A percentile compares a stretch with the other conserved stretches of the same genome.
These are phyloP conservation scores for Zoanthus gigantus DNA, from an alignment of 92 coral and sea anemone genomes.

Conservation along the genomic window DNA sequence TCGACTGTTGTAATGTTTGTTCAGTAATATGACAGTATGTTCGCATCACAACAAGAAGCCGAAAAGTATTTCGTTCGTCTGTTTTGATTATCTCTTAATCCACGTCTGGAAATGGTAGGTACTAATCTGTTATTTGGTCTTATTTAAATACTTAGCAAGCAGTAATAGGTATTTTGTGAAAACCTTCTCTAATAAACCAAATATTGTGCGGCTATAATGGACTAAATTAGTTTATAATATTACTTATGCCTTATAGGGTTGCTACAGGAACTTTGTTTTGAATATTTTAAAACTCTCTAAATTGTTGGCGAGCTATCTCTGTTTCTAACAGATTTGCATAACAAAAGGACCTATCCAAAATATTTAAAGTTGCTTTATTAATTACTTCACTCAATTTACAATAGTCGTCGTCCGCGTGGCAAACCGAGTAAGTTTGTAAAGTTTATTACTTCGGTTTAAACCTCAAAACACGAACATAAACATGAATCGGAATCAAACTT, in stretches of 20 bases:
- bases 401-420: slow-evolving; percentile 24
- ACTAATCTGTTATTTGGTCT: background rate
- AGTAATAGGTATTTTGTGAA: background rate
- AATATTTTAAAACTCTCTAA: background rate
- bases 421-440: background rate
- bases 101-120: slow-evolving; percentile 8
- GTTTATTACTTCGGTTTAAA: background rate
- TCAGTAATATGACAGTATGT: background rate
- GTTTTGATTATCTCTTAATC: background rate
- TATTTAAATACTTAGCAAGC: background rate
- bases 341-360: background rate
- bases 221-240: background rate
- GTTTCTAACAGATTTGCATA: slow-evolving; percentile 26
- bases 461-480: background rate
- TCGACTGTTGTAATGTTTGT: background rate
- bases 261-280: background rate
- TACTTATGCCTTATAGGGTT: background rate
- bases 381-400: background rate
- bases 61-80: background rate
- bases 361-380: background rate
- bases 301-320: background rate
- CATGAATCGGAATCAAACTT: background rate
- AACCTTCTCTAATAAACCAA: background rate
- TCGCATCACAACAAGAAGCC: no score
- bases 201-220: background rate